Percentiles rank a stretch among this genome's conserved stretches.
Evolutionary conservation across 2,797 vertebrate genomes (phyloP).

Genomic region (Todus mexicanus): DNA sequence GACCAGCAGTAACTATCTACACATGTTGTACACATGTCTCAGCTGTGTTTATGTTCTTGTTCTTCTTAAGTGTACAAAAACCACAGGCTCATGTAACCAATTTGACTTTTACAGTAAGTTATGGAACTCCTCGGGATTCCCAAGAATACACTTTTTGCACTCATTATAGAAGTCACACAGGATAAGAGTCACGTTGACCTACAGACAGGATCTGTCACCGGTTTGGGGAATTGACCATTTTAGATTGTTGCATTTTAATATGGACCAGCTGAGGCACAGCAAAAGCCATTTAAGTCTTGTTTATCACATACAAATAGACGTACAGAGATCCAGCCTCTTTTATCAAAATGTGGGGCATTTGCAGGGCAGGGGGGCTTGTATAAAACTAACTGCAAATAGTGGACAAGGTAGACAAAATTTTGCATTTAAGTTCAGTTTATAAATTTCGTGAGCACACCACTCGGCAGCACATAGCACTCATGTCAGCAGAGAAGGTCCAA

Average conservation of each 20-base stretch:
- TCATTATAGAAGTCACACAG: not conserved
- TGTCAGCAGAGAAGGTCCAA: not conserved
- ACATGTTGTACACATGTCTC: conserved; percentile 41
- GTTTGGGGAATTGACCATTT: not conserved
- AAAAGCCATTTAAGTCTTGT: not conserved
- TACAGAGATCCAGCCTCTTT: not conserved
- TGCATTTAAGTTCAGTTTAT: not conserved
- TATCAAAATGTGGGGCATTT: not conserved
- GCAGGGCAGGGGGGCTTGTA: not conserved
- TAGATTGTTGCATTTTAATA: conserved; percentile 13
- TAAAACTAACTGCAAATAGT: not conserved
- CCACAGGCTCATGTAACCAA: conserved; percentile 44
- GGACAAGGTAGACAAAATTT: not conserved
- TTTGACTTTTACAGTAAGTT: conserved; percentile 7
- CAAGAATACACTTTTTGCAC: not conserved
- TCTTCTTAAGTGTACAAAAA: conserved; percentile 19
- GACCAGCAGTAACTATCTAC: conserved; percentile 57
- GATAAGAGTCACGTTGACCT: not conserved
- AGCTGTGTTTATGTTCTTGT: conserved; percentile 60
- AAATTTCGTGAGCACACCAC: not conserved
- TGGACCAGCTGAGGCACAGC: not conserved
- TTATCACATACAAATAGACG: not conserved
- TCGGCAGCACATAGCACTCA: not conserved
- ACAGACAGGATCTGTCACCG: conserved; percentile 22
- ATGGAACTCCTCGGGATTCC: conserved; percentile 4